Percentiles rank a stretch among this genome's conserved stretches.
Evolutionary conservation across 2,888 invertebrate genomes (phyloP).

Genomic region (Synanthedon myopaeformis): DNA sequence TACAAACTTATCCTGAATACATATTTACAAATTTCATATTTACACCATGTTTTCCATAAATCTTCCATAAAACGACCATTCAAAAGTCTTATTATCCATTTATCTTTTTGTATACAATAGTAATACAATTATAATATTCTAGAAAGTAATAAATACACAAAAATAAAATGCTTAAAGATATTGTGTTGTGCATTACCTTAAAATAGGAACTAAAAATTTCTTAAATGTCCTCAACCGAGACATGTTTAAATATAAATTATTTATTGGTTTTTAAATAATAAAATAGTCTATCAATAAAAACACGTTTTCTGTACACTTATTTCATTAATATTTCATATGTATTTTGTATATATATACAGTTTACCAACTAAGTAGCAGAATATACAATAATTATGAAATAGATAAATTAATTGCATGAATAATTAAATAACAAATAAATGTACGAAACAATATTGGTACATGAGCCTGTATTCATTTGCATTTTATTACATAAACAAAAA

Average conservation of each 20-base stretch:
- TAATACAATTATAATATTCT: conserved; percentile 12
- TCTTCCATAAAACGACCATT: conserved; percentile 9
- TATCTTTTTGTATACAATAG: too few species aligned
- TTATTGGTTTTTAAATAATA: conserved; percentile 36
- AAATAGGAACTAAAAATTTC: conserved; percentile 62
- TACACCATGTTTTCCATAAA: conserved; percentile 13
- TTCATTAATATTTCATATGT: conserved; percentile 19
- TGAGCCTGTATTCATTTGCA: too few species aligned
- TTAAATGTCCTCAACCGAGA: not conserved
- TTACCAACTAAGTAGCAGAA: not conserved
- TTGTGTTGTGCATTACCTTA: conserved; percentile 44
- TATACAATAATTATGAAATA: too few species aligned
- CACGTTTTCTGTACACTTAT: conserved; percentile 51
- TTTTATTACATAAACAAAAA: too few species aligned
- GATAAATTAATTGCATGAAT: too few species aligned
- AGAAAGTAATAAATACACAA: conserved; percentile 47
- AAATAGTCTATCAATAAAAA: conserved; percentile 37
- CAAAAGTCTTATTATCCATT: not conserved
- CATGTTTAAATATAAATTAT: conserved; percentile 50
- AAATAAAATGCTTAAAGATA: conserved; percentile 34
- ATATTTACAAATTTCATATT: conserved; percentile 23
- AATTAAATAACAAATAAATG: too few species aligned
- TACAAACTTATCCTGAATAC: conserved; percentile 8
- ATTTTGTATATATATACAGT: not conserved
- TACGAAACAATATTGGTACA: too few species aligned